Conservation (phyloP, 2,797 vertebrate species). For the Avahi laniger region DNA sequence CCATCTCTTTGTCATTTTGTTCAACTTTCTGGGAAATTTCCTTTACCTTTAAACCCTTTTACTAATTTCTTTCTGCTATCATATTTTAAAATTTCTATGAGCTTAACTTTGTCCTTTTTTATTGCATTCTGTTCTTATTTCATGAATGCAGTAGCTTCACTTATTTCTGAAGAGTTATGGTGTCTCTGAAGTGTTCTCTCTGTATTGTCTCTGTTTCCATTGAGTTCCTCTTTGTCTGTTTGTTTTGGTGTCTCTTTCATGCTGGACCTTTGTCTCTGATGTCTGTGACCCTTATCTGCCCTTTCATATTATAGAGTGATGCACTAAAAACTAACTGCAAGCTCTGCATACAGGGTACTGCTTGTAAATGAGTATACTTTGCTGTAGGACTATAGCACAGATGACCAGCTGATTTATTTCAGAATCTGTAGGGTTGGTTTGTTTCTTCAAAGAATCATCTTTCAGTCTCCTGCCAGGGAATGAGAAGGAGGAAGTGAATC, state of each 20-base stretch:
- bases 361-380: background rate
- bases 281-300: background rate
- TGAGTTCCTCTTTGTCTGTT: background rate
- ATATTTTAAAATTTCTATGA: background rate
- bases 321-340: background rate
- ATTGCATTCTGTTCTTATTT: background rate
- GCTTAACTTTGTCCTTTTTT: background rate
- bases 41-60: background rate
- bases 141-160: background rate
- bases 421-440: background rate
- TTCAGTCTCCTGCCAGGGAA: background rate
- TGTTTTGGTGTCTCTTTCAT: background rate
- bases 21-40: slow-evolving; percentile 24
- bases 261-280: background rate
- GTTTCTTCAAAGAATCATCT: background rate
- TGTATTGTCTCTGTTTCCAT: background rate
- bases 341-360: background rate
- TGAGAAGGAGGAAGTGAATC: background rate
- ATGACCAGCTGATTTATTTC: background rate
- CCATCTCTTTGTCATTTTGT: background rate
- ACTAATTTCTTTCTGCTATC: background rate
- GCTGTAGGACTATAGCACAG: background rate
- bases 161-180: background rate
- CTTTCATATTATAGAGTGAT: background rate
- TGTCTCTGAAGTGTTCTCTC: background rate